Conservation (phyloP, 2,888 invertebrate species). For the Cantharis rustica region DNA sequence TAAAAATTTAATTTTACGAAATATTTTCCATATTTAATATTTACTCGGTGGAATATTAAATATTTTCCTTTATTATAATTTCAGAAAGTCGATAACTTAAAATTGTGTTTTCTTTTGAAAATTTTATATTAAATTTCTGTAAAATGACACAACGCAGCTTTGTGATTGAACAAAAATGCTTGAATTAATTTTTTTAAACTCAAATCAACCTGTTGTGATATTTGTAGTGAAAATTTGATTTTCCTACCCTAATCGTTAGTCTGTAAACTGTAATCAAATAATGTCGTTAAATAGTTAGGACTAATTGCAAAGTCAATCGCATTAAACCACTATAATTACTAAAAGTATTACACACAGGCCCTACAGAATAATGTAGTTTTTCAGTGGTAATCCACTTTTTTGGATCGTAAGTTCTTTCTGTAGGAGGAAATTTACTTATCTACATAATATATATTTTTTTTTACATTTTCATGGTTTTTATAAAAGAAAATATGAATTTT, state of each 20-base stretch:
- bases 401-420: too few species aligned
- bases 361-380: background rate
- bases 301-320: background rate
- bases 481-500: too few species aligned
- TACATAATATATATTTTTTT: too few species aligned
- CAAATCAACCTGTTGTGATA: background rate
- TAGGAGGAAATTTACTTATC: too few species aligned
- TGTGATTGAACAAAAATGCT: background rate
- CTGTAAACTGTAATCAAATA: background rate
- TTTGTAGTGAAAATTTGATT: background rate
- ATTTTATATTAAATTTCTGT: background rate
- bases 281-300: background rate
- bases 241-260: background rate
- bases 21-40: background rate
- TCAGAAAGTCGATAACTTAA: background rate
- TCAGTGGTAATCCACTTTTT: too few species aligned
- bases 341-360: too few species aligned
- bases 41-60: background rate
- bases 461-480: too few species aligned
- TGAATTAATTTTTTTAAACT: background rate
- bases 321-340: too few species aligned
- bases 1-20: background rate
- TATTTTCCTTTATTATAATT: background rate
- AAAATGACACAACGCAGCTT: background rate
- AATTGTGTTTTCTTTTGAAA: background rate